phyloP scores from a whole-genome alignment of 2,797 vertebrate species.

The Leucoraja ocellata region DNA sequence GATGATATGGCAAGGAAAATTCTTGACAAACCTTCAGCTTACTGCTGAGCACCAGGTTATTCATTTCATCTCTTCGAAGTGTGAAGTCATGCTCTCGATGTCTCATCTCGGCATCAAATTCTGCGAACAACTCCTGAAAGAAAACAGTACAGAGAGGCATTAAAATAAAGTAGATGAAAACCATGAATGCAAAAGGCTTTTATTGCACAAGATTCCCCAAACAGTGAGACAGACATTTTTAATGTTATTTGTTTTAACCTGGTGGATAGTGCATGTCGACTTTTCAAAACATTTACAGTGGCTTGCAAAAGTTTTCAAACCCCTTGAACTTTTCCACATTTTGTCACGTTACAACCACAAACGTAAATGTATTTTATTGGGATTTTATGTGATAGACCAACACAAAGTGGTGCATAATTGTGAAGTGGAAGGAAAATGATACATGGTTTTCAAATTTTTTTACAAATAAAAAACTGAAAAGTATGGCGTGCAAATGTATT shows the following conservation, averaged over 20 bases:
- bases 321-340: no score
- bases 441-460: no score
- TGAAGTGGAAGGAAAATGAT: no score
- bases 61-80: conserved; percentile 58
- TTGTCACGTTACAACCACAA: no score
- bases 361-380: no score
- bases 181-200: neutral
- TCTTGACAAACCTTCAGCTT: conserved; percentile 62
- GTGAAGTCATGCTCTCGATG: conserved; percentile 59
- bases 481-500: no score
- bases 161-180: neutral
- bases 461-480: no score
- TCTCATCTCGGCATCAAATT: conserved; percentile 59
- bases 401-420: no score
- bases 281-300: neutral
- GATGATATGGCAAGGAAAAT: neutral
- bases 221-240: no score
- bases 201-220: neutral
- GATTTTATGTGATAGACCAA: no score
- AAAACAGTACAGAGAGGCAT: neutral
- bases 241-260: neutral
- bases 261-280: neutral
- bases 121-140: conserved; percentile 60
- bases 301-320: no score
- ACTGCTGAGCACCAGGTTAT: conserved; percentile 51